A percentile compares a stretch with the other conserved stretches of the same genome.
These are phyloP conservation scores for Gila orcuttii DNA, from an alignment of 2,113 vertebrate species.

Conservation along the genomic window DNA sequence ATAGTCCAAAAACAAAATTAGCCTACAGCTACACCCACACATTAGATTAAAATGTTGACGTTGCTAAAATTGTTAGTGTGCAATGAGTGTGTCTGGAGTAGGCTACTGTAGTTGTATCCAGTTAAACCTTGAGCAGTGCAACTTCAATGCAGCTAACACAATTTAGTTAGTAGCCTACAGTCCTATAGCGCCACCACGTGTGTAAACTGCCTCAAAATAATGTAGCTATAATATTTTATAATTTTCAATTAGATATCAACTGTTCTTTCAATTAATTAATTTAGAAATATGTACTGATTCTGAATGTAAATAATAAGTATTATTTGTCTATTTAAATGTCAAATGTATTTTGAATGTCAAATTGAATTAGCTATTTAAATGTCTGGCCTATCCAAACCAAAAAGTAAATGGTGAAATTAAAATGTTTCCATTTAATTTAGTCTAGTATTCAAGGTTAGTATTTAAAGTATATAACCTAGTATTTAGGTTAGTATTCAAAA, in stretches of 20 bases:
- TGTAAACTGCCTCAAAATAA: background rate
- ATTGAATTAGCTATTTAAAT: background rate
- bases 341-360: background rate
- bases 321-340: background rate
- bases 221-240: background rate
- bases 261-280: background rate
- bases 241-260: background rate
- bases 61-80: background rate
- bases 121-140: background rate
- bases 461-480: too few relatives aligned
- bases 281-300: background rate
- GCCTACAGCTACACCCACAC: background rate
- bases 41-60: background rate
- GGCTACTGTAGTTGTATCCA: background rate
- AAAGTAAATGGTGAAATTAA: background rate
- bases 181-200: slow-evolving; percentile 2
- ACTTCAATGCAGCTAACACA: background rate
- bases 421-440: background rate
- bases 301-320: background rate
- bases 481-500: too few relatives aligned
- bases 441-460: too few relatives aligned
- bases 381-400: background rate
- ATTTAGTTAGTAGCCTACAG: too few relatives aligned
- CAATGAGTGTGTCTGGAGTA: background rate
- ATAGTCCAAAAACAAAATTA: background rate